These are phyloP conservation scores for Epirrhoe tristata DNA, from an alignment of 2,888 invertebrate genomes.

Conservation along the genomic window DNA sequence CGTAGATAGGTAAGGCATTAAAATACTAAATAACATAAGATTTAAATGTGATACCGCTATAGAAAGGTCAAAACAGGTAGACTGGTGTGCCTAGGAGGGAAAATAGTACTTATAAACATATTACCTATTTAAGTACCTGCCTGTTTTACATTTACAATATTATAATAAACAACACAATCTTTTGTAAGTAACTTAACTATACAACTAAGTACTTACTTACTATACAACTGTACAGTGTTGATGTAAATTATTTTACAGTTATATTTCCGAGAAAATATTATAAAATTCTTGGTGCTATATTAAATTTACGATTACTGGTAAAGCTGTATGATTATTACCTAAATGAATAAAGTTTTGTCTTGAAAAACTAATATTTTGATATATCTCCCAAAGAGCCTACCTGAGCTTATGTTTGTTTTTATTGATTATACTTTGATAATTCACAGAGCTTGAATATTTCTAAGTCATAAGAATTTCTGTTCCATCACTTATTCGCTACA, in stretches of 20 bases:
- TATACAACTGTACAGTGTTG: background rate
- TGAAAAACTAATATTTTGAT: background rate
- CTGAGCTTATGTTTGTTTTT: too few relatives aligned
- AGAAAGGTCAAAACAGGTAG: background rate
- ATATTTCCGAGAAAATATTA: background rate
- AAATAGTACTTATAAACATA: background rate
- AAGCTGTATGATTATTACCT: background rate
- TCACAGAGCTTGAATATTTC: too few relatives aligned
- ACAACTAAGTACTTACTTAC: too few relatives aligned
- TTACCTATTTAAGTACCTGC: background rate
- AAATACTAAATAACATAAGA: background rate
- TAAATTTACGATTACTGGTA: background rate
- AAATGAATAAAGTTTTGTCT: background rate
- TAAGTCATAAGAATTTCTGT: too few relatives aligned
- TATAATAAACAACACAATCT: background rate
- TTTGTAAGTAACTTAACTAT: background rate
- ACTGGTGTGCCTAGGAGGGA: background rate
- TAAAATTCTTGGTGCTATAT: constrained; percentile 1
- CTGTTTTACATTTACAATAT: background rate
- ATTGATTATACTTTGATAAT: too few relatives aligned
- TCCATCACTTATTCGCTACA: too few relatives aligned
- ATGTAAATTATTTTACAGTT: background rate
- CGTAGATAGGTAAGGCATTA: background rate
- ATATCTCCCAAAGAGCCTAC: background rate
- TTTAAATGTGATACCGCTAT: background rate